Conservation (phyloP, 2,888 invertebrate genomes). For the Aplocera efformata region DNA sequence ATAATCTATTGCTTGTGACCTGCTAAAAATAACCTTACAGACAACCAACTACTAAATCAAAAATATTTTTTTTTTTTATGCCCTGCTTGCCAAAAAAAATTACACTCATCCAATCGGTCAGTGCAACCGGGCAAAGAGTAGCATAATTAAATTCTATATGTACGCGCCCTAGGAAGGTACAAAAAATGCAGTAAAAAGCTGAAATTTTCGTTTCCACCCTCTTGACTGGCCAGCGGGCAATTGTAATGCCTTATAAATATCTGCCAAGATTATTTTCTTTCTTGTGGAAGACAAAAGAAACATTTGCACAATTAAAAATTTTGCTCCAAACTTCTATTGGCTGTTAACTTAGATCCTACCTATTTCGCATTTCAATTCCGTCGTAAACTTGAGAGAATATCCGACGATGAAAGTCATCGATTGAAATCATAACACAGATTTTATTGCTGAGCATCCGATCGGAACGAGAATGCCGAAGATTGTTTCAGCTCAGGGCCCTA, state of each 20-base stretch:
- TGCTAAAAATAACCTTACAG: too few relatives aligned
- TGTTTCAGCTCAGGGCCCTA: constrained; percentile 62
- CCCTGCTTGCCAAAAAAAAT: too few relatives aligned
- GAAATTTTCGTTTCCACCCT: constrained; percentile 65
- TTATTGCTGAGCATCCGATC: constrained; percentile 61
- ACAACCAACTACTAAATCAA: too few relatives aligned
- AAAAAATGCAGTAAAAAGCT: constrained; percentile 64
- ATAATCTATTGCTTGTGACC: too few relatives aligned
- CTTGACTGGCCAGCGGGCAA: constrained; percentile 61
- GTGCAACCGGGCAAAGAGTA: too few relatives aligned
- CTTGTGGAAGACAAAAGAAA: constrained; percentile 33
- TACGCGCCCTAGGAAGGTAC: too few relatives aligned
- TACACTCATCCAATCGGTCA: too few relatives aligned
- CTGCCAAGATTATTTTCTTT: constrained; percentile 37
- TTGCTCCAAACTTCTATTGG: constrained; percentile 17
- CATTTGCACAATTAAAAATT: constrained; percentile 25
- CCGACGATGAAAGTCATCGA: constrained; percentile 50
- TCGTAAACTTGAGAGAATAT: constrained; percentile 43
- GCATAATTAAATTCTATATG: too few relatives aligned
- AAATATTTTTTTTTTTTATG: too few relatives aligned
- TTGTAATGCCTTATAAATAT: constrained; percentile 56
- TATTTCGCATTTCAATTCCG: constrained; percentile 23
- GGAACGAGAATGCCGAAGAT: constrained; percentile 60
- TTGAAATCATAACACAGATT: constrained; percentile 66
- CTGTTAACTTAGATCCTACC: constrained; percentile 1